Percentiles rank a stretch among this genome's conserved stretches.
Conservation (phyloP, 1,140 invertebrate species). For the Heliconius melpomene region DNA sequence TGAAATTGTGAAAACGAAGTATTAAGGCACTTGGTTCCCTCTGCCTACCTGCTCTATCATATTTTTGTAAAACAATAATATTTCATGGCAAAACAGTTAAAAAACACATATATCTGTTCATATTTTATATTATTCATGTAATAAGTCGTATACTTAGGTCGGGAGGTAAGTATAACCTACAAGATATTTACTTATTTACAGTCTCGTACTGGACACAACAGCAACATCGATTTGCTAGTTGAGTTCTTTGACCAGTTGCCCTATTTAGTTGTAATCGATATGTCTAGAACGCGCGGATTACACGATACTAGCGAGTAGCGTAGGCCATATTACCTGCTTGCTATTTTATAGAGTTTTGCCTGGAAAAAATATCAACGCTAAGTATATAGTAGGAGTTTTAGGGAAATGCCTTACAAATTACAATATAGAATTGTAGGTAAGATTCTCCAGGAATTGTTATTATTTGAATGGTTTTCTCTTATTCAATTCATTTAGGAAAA, state of each 20-base stretch:
- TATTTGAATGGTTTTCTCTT: too few relatives aligned
- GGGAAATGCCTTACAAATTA: too few relatives aligned
- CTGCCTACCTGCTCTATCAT: neutral
- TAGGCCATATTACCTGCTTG: neutral
- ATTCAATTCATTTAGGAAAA: too few relatives aligned
- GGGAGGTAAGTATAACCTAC: neutral
- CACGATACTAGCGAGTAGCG: neutral
- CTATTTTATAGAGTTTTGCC: neutral
- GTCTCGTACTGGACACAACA: neutral
- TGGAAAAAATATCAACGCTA: neutral
- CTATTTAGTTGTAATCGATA: conserved; percentile 30
- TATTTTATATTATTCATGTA: too few relatives aligned
- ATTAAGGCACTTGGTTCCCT: too few relatives aligned
- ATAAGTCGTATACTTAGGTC: neutral
- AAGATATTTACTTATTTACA: neutral
- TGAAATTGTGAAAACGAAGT: too few relatives aligned
- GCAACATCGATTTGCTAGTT: conserved; percentile 39
- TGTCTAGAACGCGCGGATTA: conserved; percentile 9
- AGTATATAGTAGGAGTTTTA: too few relatives aligned
- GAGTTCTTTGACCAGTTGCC: conserved; percentile 46
- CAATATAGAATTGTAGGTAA: too few relatives aligned
- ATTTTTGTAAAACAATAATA: neutral
- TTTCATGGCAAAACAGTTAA: neutral
- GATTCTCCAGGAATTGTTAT: too few relatives aligned
- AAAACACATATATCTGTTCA: neutral